Evolutionary conservation across 1,140 invertebrate species (phyloP).

Genomic region (Dysdera silvatica): DNA sequence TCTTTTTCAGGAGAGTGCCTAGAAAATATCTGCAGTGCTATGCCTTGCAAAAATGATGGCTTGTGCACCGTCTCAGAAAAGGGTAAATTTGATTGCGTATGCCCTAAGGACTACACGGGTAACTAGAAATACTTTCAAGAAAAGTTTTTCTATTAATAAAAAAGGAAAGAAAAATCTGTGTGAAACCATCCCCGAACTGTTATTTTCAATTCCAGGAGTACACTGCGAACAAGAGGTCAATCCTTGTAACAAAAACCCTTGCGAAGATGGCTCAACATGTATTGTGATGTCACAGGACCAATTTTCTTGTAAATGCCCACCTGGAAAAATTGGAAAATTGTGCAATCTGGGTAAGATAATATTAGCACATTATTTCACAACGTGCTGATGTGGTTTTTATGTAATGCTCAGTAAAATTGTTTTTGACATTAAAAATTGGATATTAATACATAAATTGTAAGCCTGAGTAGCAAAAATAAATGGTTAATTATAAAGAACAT

Average conservation of each 20-base stretch:
- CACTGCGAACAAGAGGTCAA: constrained; percentile 45
- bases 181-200: too few relatives aligned
- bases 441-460: too few relatives aligned
- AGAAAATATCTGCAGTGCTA: constrained; percentile 47
- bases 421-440: too few relatives aligned
- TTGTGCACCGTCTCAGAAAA: constrained; percentile 53
- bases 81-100: constrained; percentile 51
- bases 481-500: too few relatives aligned
- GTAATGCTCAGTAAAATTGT: too few relatives aligned
- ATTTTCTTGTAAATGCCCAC: constrained; percentile 66
- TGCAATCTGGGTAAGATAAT: constrained; percentile 58
- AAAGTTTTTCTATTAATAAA: background rate
- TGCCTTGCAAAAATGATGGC: constrained; percentile 63
- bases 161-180: too few relatives aligned
- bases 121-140: constrained; percentile 1
- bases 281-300: constrained; percentile 57
- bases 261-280: constrained; percentile 64
- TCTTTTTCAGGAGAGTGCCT: constrained; percentile 39
- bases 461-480: too few relatives aligned
- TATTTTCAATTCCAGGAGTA: constrained; percentile 46
- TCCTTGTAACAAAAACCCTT: constrained; percentile 51
- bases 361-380: too few relatives aligned
- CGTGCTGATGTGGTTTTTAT: too few relatives aligned
- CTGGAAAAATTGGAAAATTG: constrained; percentile 58
- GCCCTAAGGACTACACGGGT: constrained; percentile 49